Base-by-base conservation (phyloP, 2,797 vertebrate species). In the Naso thynnoides region DNA sequence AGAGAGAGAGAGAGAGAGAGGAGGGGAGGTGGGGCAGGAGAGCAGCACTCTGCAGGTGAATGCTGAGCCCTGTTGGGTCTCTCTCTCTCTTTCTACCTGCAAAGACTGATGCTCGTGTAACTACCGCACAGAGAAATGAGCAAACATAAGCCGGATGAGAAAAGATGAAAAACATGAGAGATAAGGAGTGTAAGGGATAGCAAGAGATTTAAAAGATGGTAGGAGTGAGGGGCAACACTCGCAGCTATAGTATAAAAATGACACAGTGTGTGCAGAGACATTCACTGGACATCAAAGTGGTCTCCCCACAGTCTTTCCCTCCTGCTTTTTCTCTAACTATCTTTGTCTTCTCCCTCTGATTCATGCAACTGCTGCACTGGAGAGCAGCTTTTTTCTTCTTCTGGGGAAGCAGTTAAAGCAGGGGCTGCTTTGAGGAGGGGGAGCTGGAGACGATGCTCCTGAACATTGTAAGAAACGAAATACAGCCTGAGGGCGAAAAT, bases 31-130 rank as follows among this genome's bases (percentile, higher is more conserved):
- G 56, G 44, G 48, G 66, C 19, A 47, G 66, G 69, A 60, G 72
- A 61, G 72, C 31, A 73, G 47, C 39, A 81, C 85, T 86, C 85
- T 88, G 89, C 89, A 94, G 91, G 90, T 93, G 90, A 90, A 91
- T 80, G 70, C 81, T 78, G 61, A 84, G 70, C 79, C 49, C 78
- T 60, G 70, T 76, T 77, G 85, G 83, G 64, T 78, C 67, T 83
- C 66, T 71, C 65, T 75, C 70, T 62, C 29, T 73, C 74, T 65
- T 38, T 50, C 63, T 18, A 41, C 68, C 66, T 83, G 63, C 57
- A 74, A 33, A 60, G 72, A 66, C 39, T 16, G n/a, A 76, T 54
- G 45, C 58, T 62, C 50, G 23, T 70, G 50, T 29, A 59, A 73
- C 24, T 63, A 38, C 26, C 31, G 60, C 36, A n/a, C 19, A 58